Conservation (phyloP, 2,888 invertebrate species). For the Eupithecia inturbata region DNA sequence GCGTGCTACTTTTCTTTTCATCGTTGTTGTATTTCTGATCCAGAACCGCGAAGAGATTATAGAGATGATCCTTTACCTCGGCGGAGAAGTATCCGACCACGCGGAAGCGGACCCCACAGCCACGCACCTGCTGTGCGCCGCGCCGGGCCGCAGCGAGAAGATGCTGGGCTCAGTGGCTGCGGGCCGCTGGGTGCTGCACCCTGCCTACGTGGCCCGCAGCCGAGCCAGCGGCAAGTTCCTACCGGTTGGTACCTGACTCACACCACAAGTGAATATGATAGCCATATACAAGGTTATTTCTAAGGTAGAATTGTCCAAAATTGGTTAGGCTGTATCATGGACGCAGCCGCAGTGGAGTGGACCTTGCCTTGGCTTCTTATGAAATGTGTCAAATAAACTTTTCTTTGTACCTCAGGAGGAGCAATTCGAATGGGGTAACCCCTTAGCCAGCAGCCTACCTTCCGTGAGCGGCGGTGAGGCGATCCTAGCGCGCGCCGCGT, state of each 20-base stretch:
- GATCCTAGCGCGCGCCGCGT: slow-evolving; percentile 83
- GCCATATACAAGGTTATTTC: background rate
- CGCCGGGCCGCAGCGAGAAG: slow-evolving; percentile 93
- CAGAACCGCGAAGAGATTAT: slow-evolving; percentile 83
- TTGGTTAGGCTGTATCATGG: background rate
- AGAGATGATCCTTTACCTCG: slow-evolving; percentile 83
- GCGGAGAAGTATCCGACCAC: slow-evolving; percentile 86
- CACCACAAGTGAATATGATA: background rate
- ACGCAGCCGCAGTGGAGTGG: background rate
- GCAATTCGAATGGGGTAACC: slow-evolving; percentile 93
- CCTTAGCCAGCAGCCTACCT: slow-evolving; percentile 82
- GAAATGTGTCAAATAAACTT: background rate
- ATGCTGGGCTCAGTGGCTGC: slow-evolving; percentile 93
- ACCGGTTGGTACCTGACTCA: slow-evolving; percentile 76
- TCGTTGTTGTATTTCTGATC: background rate
- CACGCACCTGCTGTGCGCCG: slow-evolving; percentile 91
- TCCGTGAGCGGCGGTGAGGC: slow-evolving; percentile 74
- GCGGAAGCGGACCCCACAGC: slow-evolving; percentile 76
- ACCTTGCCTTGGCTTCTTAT: background rate
- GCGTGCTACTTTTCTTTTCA: background rate
- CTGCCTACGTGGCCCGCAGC: slow-evolving; percentile 89
- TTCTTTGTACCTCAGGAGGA: slow-evolving; percentile 86
- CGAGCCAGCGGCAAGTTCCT: slow-evolving; percentile 85
- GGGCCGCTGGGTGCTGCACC: slow-evolving; percentile 95
- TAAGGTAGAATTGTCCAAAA: background rate